phyloP scores from a whole-genome alignment of 1,140 invertebrate species.

The Drosophila orosa region DNA sequence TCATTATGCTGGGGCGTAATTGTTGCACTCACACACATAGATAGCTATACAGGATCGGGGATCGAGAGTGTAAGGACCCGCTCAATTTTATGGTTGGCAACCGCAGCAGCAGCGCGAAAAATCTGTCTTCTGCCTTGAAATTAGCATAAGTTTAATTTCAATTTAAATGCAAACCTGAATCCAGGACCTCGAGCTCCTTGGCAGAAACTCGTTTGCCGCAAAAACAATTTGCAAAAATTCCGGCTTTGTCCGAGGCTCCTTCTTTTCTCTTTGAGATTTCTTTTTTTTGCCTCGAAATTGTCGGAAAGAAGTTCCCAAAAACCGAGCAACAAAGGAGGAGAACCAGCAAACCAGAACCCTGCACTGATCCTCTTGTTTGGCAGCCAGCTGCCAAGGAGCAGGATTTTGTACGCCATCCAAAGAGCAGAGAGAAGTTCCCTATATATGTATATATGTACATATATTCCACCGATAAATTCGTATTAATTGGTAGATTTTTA shows the following conservation, averaged over 20 bases:
- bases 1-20: conserved; percentile 81
- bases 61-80: conserved; percentile 25
- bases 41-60: conserved; percentile 4
- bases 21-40: conserved; percentile 47
- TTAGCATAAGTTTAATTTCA: conserved; percentile 81
- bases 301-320: conserved; percentile 50
- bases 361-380: conserved; percentile 44
- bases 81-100: conserved; percentile 80
- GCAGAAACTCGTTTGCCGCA: conserved; percentile 66
- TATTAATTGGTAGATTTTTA: conserved; percentile 1
- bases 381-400: conserved; percentile 40
- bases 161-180: conserved; percentile 75
- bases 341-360: conserved; percentile 34
- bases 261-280: conserved; percentile 13
- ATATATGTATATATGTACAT: background rate
- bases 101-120: conserved; percentile 49
- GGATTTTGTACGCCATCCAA: conserved; percentile 19
- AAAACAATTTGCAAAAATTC: conserved; percentile 78
- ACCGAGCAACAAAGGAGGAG: conserved; percentile 3
- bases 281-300: conserved; percentile 43
- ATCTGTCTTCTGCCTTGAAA: conserved; percentile 51
- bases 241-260: conserved; percentile 48
- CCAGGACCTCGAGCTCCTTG: conserved; percentile 9
- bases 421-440: background rate
- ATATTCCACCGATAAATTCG: background rate